Conservation (phyloP, 2,113 vertebrate genomes). For the Leptobrachium leishanense region DNA sequence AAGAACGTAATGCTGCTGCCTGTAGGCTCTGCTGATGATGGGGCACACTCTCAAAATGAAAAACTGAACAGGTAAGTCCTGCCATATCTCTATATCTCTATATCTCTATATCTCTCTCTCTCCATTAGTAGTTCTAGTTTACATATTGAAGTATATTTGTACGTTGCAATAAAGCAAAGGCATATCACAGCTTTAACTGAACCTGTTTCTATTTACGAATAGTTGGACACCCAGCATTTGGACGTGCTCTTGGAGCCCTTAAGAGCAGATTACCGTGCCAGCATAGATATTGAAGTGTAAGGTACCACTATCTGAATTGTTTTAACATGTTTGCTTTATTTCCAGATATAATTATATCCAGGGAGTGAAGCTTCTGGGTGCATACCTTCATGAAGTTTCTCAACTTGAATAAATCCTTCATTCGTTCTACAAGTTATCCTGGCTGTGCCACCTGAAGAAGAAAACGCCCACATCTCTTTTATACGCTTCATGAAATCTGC, state of each 20-base stretch:
- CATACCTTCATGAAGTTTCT: conserved; percentile 92
- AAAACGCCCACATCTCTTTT: neutral
- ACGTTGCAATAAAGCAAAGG: no score
- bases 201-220: no score
- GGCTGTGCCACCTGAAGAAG: neutral
- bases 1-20: conserved; percentile 95
- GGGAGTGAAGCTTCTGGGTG: conserved; percentile 87
- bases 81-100: no score
- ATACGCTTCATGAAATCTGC: neutral
- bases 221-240: no score
- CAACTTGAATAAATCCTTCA: conserved; percentile 61
- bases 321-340: conserved; percentile 10
- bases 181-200: no score
- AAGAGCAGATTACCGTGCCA: no score
- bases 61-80: conserved; percentile 87
- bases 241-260: no score
- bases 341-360: conserved; percentile 89
- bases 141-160: no score
- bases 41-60: conserved; percentile 96
- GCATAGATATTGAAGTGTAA: no score
- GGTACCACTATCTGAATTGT: no score
- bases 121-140: no score
- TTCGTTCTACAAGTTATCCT: neutral
- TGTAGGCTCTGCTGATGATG: conserved; percentile 89
- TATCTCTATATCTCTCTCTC: no score